Evolutionary conservation across 2,113 vertebrate genomes (phyloP), one percentile per base, ranked within the genome.

Genomic region (Nibea albiflora): DNA sequence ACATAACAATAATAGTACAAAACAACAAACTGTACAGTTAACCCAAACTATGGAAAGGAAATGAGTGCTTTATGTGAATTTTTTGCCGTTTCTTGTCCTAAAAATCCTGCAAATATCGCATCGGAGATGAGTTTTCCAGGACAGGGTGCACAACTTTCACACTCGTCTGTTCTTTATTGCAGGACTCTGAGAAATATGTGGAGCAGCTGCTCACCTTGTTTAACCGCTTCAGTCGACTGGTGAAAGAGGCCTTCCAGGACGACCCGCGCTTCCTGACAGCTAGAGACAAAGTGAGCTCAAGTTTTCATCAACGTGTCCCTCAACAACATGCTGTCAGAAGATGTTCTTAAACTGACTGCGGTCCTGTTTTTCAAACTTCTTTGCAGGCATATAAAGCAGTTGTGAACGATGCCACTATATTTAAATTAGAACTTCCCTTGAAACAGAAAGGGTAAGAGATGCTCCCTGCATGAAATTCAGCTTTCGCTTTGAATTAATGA

Each of bases 101-200:
- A 35, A 35, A 7, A 35, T 35, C 35, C 35, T 35, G 35, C 8
- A 35, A 35, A 35, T 35, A 35, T 35, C 2, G 35, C 35, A 35
- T 35, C 35, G 8, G 35, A 35, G 35, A 35, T 35, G 7, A 35
- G 35, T 35, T 35, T 35, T 35, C 7, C 24, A 26, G 24, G 24
- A 26, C 24, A 26, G 24, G 24, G 24, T 26, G 24, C 24, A 26
- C n/a, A n/a, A n/a, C 35, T 39, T 39, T 39, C 35, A 39, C 35
- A 39, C 35, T 17, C 17, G 3, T 22, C 54, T 81, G 16, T 47
- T 82, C 17, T 24, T 54, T 76, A 49, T 69, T 47, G 8, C 82
- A 99, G 98, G 98, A 99, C 93, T 99, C 98, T 19, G 98, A 99
- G 92, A 99, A 99, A 88, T 99, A 99, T 0, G 98, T 99, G 92